Evolutionary conservation across 2,113 vertebrate genomes (phyloP).

Genomic region (Chaetura pelagica): DNA sequence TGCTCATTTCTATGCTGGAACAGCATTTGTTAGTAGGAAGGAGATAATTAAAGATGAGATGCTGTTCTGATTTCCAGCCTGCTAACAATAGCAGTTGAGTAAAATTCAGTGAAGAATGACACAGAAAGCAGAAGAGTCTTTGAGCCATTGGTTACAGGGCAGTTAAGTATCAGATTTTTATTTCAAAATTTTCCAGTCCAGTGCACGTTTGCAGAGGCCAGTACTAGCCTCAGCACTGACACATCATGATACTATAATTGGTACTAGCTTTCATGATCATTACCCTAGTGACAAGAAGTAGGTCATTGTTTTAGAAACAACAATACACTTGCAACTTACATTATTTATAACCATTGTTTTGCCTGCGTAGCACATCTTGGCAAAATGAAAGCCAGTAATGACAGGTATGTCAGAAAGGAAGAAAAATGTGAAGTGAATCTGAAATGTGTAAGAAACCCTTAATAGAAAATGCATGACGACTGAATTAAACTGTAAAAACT

Average conservation of each 20-base stretch:
- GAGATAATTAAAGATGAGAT: neutral
- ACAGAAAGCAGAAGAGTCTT: neutral
- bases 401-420: neutral
- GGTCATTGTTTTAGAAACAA: neutral
- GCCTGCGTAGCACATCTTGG: neutral
- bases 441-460: neutral
- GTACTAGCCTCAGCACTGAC: neutral
- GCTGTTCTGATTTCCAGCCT: neutral
- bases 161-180: neutral
- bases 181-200: neutral
- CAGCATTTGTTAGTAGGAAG: neutral
- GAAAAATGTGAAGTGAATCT: neutral
- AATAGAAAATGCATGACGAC: neutral
- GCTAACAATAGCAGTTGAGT: neutral
- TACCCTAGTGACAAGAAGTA: neutral
- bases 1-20: neutral
- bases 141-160: neutral
- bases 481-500: constrained; percentile 1
- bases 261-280: neutral
- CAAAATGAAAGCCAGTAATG: neutral
- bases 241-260: neutral
- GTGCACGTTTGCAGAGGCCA: neutral
- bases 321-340: neutral
- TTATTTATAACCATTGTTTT: neutral
- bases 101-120: neutral